These are phyloP conservation scores for Paratilapia polleni DNA, from an alignment of 2,113 vertebrate genomes.

Conservation along the genomic window DNA sequence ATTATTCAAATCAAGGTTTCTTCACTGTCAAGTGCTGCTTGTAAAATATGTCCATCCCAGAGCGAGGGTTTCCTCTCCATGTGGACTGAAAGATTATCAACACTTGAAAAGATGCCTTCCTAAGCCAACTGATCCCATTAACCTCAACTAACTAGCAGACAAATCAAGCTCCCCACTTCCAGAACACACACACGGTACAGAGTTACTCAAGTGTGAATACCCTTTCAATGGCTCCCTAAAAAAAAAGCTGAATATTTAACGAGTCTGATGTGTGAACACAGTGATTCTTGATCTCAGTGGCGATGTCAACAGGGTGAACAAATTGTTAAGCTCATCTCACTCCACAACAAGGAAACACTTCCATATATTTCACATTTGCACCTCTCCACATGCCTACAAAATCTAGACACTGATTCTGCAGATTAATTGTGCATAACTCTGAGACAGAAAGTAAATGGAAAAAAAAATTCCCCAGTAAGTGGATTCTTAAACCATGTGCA, in stretches of 20 bases:
- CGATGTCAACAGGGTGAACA: neutral
- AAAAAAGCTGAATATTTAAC: constrained; percentile 35
- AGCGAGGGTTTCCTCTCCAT: constrained; percentile 2
- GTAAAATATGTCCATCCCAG: constrained; percentile 15
- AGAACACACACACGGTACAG: neutral
- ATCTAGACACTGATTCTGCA: neutral
- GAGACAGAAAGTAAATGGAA: neutral
- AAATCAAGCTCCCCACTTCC: constrained; percentile 32
- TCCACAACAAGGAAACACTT: neutral
- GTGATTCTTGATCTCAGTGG: constrained; percentile 1
- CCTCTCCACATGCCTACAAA: neutral
- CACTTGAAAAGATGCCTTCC: constrained; percentile 48
- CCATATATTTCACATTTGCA: neutral
- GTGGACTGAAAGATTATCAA: constrained; percentile 52
- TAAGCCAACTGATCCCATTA: constrained; percentile 65
- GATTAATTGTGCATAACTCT: neutral
- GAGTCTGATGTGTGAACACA: neutral
- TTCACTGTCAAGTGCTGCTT: constrained; percentile 7
- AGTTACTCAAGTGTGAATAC: constrained; percentile 16
- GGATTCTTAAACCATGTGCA: constrained; percentile 25
- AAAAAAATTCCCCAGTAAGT: neutral
- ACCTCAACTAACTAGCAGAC: constrained; percentile 62
- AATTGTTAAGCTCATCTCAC: constrained; percentile 6
- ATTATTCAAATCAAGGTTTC: constrained; percentile 21
- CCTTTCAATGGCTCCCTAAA: constrained; percentile 29